A percentile compares a stretch with the other conserved stretches of the same genome.
Conservation (phyloP, 2,797 vertebrate genomes). For the Gadopsis bispinosus region DNA sequence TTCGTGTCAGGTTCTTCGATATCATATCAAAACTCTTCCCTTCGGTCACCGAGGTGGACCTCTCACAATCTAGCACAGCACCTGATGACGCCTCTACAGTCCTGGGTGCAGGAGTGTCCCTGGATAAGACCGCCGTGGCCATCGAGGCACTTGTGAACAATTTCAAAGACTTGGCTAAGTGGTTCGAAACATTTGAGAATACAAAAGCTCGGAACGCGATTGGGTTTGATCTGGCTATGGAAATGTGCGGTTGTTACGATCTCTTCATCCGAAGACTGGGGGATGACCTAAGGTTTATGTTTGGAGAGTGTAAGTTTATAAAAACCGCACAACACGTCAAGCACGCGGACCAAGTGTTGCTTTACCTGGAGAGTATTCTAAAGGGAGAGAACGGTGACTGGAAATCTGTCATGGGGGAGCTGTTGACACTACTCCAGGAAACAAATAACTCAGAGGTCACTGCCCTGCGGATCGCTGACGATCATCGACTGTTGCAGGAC, state of each 20-base stretch:
- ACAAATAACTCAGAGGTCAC: accelerated
- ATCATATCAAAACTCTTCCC: slow-evolving; percentile 48
- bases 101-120: not conserved
- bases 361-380: too few species aligned
- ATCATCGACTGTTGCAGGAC: too few species aligned
- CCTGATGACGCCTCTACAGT: accelerated
- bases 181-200: slow-evolving; percentile 7
- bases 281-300: not conserved
- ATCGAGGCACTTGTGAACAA: not conserved
- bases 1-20: slow-evolving; percentile 6
- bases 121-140: not conserved
- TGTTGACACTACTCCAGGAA: too few species aligned
- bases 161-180: not conserved
- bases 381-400: too few species aligned
- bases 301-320: not conserved
- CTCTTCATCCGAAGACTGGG: not conserved
- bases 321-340: not conserved
- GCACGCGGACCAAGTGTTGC: not conserved
- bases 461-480: too few species aligned
- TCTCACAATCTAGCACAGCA: not conserved
- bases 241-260: slow-evolving; percentile 22
- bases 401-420: too few species aligned
- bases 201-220: not conserved
- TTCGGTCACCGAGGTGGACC: slow-evolving; percentile 10
- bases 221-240: slow-evolving; percentile 26